These are phyloP conservation scores for Sinohyriopsis cumingii DNA, from an alignment of 2,888 invertebrate species.

Conservation along the genomic window DNA sequence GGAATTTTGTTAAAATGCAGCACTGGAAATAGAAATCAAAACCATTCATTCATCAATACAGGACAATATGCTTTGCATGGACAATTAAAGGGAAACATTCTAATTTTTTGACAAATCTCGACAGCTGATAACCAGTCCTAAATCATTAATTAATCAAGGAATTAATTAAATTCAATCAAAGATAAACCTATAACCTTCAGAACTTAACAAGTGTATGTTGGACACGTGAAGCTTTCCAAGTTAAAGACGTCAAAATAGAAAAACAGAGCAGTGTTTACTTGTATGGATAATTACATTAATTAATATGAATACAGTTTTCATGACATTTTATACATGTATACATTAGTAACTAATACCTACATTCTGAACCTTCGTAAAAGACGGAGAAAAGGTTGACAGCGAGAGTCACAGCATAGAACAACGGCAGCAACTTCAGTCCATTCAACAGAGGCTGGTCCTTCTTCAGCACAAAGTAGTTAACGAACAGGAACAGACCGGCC, in stretches of 20 bases:
- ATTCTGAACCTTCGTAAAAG: conserved; percentile 92
- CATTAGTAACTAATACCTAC: conserved; percentile 75
- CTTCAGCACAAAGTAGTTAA: conserved; percentile 84
- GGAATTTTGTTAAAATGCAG: conserved; percentile 91
- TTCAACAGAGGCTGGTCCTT: conserved; percentile 84
- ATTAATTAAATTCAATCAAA: no score
- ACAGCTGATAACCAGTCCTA: no score
- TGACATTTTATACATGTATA: no score
- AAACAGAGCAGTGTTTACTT: no score
- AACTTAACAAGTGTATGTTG: no score
- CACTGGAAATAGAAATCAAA: conserved; percentile 76
- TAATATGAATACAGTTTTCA: no score
- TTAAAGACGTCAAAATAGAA: no score
- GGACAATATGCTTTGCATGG: no score
- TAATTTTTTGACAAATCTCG: not conserved
- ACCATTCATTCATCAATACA: not conserved
- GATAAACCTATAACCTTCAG: no score
- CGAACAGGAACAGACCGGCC: conserved; percentile 83
- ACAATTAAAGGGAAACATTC: not conserved
- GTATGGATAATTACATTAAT: no score
- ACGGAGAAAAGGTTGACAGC: conserved; percentile 95
- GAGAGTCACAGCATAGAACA: conserved; percentile 94
- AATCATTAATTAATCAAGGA: no score
- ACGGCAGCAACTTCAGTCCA: conserved; percentile 88
- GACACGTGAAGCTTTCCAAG: no score